Evolutionary conservation across 2,888 invertebrate species (phyloP), one percentile per base, ranked within the genome.

Genomic region (Neoaliturus tenellus): DNA sequence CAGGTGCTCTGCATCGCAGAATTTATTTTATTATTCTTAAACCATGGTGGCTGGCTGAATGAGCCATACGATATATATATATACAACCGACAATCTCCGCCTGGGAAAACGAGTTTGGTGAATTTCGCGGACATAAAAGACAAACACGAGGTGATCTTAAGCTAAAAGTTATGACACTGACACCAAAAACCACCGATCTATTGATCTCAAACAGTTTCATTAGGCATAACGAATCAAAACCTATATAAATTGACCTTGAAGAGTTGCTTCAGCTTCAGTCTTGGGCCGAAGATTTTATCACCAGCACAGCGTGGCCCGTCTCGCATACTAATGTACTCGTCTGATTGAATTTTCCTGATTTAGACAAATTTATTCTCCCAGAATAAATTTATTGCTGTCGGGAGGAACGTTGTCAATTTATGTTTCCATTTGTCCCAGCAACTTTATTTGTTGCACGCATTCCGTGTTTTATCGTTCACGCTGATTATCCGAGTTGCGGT

Each of bases 341-440:
- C 48, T 75, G 75, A 75, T 75, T 75, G 75, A 75, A 75, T 75
- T 75, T 75, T 75, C 75, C 44, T 28, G 75, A 44, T 75, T 75
- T 75, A 75, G 75, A 75, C 75, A 75, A 75, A 75, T 75, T 75
- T 75, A 75, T 75, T 75, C 75, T 44, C 48, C 25, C 31, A 17
- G 75, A 41, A 71, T 71, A 71, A 71, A 35, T 44, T 44, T 28
- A 44, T 44, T 75, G 75, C 75, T 44, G 75, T 75, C 41, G 14
- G 3, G 44, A 75, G 75, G 23, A 75, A 44, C 48, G 75, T 44
- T 44, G 75, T 41, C 75, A 75, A 75, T 75, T 75, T 75, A 75
- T 75, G 75, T 75, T 75, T 44, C 75, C 75, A 75, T 75, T 75
- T 75, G 41, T 41, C 4, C 10, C 35, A 39, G 69, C 39, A 17